Conservation (phyloP, 2,113 vertebrate species). For the Morone chrysops region DNA sequence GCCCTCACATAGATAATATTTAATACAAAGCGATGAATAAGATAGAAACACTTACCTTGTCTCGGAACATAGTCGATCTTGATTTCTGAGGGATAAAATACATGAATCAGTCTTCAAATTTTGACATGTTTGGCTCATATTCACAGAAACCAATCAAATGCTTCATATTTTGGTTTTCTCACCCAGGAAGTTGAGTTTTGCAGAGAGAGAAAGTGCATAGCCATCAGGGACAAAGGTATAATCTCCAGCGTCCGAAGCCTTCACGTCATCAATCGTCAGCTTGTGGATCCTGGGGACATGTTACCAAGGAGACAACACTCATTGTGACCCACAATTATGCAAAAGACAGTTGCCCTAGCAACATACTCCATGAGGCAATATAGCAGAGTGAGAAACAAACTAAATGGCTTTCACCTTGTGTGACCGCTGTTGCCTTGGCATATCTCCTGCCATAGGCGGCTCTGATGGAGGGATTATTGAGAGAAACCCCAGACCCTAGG, state of each 20-base stretch:
- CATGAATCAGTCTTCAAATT: neutral
- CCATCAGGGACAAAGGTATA: constrained; percentile 93
- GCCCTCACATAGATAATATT: neutral
- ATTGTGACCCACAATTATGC: constrained; percentile 60
- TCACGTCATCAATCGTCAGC: constrained; percentile 89
- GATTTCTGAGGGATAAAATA: constrained; percentile 85
- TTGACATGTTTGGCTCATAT: neutral
- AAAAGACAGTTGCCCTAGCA: constrained; percentile 70
- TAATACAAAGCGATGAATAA: neutral
- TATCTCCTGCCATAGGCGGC: constrained; percentile 37
- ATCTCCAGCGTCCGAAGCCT: constrained; percentile 88
- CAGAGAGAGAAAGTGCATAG: constrained; percentile 89
- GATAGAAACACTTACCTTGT: constrained; percentile 83
- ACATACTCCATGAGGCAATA: constrained; percentile 55
- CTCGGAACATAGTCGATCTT: constrained; percentile 93
- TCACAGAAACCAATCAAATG: neutral
- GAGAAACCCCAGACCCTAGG: constrained; percentile 41
- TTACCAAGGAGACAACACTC: constrained; percentile 62
- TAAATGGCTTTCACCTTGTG: constrained; percentile 70
- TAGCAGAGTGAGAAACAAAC: constrained; percentile 42
- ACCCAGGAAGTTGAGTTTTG: constrained; percentile 95
- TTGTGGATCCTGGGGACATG: constrained; percentile 87
- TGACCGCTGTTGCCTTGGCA: constrained; percentile 57
- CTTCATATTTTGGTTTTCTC: constrained; percentile 15
- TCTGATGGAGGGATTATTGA: constrained; percentile 68